Evolutionary conservation across 2,888 invertebrate genomes (phyloP).

Genomic region (Portevinia maculata): DNA sequence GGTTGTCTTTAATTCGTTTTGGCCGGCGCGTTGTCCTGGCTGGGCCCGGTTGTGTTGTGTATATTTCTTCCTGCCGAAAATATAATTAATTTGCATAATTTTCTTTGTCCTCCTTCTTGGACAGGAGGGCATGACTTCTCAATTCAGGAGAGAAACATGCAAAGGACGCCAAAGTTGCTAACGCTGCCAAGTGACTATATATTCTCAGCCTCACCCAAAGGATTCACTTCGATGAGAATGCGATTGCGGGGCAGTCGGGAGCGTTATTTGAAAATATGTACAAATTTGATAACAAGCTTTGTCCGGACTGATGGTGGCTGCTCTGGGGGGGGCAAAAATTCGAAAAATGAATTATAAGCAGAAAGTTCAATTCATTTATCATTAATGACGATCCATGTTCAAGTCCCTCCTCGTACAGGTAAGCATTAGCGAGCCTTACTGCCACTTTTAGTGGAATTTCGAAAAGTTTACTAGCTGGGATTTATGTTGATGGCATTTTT

Average conservation of each 20-base stretch:
- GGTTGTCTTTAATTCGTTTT: slow-evolving; percentile 43
- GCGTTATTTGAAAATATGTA: slow-evolving; percentile 57
- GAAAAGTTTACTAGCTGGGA: slow-evolving; percentile 32
- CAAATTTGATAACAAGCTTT: slow-evolving; percentile 70
- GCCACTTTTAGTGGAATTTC: slow-evolving; percentile 48
- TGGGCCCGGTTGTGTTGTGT: slow-evolving; percentile 25
- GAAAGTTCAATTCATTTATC: slow-evolving; percentile 71
- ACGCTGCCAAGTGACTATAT: slow-evolving; percentile 59
- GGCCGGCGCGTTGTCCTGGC: slow-evolving; percentile 19
- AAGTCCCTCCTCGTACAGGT: not conserved
- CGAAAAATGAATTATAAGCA: slow-evolving; percentile 68
- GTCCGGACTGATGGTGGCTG: slow-evolving; percentile 7
- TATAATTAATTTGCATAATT: slow-evolving; percentile 74
- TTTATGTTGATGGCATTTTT: slow-evolving; percentile 22
- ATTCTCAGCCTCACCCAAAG: slow-evolving; percentile 42
- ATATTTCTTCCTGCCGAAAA: slow-evolving; percentile 48
- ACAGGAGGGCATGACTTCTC: slow-evolving; percentile 30
- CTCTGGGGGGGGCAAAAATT: slow-evolving; percentile 27
- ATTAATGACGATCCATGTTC: slow-evolving; percentile 53
- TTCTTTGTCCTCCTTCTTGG: slow-evolving; percentile 18
- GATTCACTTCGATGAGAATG: slow-evolving; percentile 21
- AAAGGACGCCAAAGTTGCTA: slow-evolving; percentile 57
- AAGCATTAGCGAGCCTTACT: slow-evolving; percentile 19
- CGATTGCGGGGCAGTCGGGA: not conserved
- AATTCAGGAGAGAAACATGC: slow-evolving; percentile 50